Evolutionary conservation across 2,888 invertebrate species (phyloP).

Genomic region (Leptopilina drosophilae): DNA sequence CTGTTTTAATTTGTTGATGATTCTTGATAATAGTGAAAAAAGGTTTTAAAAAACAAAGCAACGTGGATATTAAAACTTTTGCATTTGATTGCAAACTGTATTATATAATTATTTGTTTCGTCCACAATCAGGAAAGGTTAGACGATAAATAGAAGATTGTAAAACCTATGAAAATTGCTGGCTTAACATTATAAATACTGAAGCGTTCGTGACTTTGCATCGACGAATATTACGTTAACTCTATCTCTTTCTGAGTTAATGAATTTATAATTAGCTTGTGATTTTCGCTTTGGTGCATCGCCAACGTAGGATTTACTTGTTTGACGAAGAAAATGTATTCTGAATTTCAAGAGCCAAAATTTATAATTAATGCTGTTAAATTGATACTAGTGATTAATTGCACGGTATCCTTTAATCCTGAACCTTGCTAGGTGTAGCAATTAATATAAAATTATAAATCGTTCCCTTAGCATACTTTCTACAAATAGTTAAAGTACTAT

Average conservation of each 20-base stretch:
- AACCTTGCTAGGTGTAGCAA: neutral
- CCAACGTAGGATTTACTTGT: neutral
- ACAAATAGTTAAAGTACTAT: too few relatives aligned
- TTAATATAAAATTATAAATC: too few relatives aligned
- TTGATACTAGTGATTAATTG: neutral
- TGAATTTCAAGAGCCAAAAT: neutral
- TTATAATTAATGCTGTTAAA: neutral
- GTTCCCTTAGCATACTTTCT: too few relatives aligned
- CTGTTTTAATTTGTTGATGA: too few relatives aligned
- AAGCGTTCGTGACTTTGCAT: slow-evolving; percentile 25
- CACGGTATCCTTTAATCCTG: neutral
- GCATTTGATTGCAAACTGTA: too few relatives aligned
- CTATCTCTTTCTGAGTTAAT: neutral
- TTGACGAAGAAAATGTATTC: slow-evolving; percentile 12
- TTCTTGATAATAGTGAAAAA: too few relatives aligned
- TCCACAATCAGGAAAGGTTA: neutral
- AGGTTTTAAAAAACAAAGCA: too few relatives aligned
- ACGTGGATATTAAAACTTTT: too few relatives aligned
- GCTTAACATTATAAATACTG: neutral
- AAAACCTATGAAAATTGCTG: neutral
- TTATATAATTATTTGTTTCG: too few relatives aligned
- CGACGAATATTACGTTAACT: neutral
- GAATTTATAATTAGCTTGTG: neutral
- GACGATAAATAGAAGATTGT: neutral
- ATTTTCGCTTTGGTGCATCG: slow-evolving; percentile 2